Percentiles rank a stretch among this genome's conserved stretches.
Evolutionary conservation across 2,888 invertebrate species (phyloP).

Genomic region (Erannis defoliaria): DNA sequence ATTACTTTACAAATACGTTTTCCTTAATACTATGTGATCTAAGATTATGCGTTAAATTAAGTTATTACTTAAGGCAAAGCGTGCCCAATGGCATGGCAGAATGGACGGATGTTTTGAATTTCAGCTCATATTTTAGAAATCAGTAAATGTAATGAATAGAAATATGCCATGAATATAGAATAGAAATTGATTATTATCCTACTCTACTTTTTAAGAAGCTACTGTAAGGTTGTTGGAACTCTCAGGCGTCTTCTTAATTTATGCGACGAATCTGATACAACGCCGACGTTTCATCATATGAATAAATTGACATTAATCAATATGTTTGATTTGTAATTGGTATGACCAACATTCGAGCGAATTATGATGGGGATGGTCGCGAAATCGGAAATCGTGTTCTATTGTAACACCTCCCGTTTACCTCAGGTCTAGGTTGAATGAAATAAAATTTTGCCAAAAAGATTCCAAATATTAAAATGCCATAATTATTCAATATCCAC

Average conservation of each 20-base stretch:
- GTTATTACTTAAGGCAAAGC: conserved; percentile 46
- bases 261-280: too few species aligned
- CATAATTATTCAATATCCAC: conserved; percentile 31
- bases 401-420: background rate
- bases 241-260: too few species aligned
- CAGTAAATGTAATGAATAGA: background rate
- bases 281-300: too few species aligned
- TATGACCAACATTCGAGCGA: too few species aligned
- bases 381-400: too few species aligned
- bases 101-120: conserved; percentile 51
- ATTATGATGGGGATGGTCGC: too few species aligned
- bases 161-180: background rate
- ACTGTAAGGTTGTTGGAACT: too few species aligned
- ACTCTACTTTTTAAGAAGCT: too few species aligned
- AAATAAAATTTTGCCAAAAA: background rate
- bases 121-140: background rate
- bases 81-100: conserved; percentile 44
- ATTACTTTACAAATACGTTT: background rate
- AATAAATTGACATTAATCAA: too few species aligned
- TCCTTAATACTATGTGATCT: conserved; percentile 22
- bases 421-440: background rate
- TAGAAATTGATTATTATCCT: background rate
- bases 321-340: too few species aligned
- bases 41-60: conserved; percentile 1
- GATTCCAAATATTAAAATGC: background rate